These are phyloP conservation scores for Ceyx melanurus DNA, from an alignment of 2,113 vertebrate genomes.

Conservation along the genomic window DNA sequence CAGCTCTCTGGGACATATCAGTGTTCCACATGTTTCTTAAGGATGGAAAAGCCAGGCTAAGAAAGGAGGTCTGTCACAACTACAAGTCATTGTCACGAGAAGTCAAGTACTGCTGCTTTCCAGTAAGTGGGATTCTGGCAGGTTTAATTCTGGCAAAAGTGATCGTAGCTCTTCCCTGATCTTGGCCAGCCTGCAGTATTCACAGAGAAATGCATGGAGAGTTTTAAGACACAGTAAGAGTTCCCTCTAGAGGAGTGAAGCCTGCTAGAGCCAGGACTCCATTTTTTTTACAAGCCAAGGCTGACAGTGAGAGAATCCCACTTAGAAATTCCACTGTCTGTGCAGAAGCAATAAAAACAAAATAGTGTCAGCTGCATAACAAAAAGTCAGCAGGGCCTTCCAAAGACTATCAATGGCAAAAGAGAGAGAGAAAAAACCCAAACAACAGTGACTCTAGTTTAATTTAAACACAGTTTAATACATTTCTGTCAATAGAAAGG, in stretches of 20 bases:
- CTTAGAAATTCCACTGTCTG: background rate
- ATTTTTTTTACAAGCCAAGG: background rate
- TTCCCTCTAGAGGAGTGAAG: conserved; percentile 58
- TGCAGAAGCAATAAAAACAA: background rate
- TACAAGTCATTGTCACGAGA: background rate
- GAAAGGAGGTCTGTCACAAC: background rate
- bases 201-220: background rate
- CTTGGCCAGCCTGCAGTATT: background rate
- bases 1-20: background rate
- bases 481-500: background rate
- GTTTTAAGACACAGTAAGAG: conserved; percentile 9
- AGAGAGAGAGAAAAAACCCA: background rate
- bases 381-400: background rate
- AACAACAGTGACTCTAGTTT: background rate
- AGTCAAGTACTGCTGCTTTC: background rate
- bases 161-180: background rate
- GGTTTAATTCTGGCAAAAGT: background rate
- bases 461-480: background rate
- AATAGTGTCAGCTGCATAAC: background rate
- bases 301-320: background rate
- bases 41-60: background rate
- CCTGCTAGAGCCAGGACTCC: background rate
- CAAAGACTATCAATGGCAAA: background rate
- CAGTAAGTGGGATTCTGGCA: background rate
- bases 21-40: background rate